Base-by-base conservation (phyloP, 2,797 vertebrate genomes). In the Botia kubotai region DNA sequence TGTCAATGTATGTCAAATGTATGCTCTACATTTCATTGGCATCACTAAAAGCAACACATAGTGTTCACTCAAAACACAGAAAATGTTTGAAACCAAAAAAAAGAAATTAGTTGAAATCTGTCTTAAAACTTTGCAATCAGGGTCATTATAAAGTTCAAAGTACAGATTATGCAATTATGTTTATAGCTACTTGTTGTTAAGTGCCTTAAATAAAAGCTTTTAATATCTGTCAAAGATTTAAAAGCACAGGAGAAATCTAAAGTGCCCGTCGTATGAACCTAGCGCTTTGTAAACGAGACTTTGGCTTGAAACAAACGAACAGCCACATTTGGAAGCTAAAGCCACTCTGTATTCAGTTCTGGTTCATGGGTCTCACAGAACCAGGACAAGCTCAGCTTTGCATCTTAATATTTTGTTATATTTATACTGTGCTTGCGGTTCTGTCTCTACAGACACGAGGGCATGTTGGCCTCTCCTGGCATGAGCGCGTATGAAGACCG, bases 391-490 rank as follows among this genome's bases (percentile, higher is more conserved):
- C 48, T 72, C 57, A 11, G 48, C 16, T 55, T 73, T 66, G 70
- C 60, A 80, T 57, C 50, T 33, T 16, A 36, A 71, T 57, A 6
- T 72, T 72, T 71, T 55, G 69, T 73, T 72, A 65, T 80, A 65
- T 79, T 79, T 65, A 66, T 43, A 55, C 16, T 8, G 10, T 13
- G 4, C 73, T 80, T 6, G 1, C 11, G 52, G 4, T 19, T 58
- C 12, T 71, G 53, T 7, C 1, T 72, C 46, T 46, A 65, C 29
- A 26, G 77, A 72, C 48, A 21, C 58, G 55, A 19, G 8, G 72
- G 58, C 36, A 29, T 80, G 60, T 66, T 46, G 60, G 14, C 33
- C 50, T 80, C 50, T 46, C 21, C 26, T 57, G 7, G 53, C 26
- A 62, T 70, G 21, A 60, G 66, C 26, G 2, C 23, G 29, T 19